Evolutionary conservation across 2,797 vertebrate genomes (phyloP).

Genomic region (Champsocephalus gunnari): DNA sequence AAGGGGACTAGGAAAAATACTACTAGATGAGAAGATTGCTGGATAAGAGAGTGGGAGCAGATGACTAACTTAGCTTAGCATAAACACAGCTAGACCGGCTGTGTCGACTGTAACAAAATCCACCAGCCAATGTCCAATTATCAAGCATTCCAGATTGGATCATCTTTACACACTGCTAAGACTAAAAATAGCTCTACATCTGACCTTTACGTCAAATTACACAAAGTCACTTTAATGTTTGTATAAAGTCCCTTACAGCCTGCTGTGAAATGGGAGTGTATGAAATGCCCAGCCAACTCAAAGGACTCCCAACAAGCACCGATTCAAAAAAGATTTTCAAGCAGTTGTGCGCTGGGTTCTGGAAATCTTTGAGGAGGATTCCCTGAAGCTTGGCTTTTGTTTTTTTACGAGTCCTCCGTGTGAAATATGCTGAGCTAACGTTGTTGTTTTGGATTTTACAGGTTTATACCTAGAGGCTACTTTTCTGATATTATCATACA

Average conservation of each 20-base stretch:
- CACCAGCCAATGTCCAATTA: background rate
- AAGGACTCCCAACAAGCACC: conserved; percentile 23
- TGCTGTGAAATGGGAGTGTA: background rate
- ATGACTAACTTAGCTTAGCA: too few species aligned
- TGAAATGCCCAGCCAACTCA: conserved; percentile 5
- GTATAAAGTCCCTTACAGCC: too few species aligned
- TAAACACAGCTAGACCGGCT: too few species aligned
- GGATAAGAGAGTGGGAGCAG: too few species aligned
- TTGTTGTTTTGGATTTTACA: conserved; percentile 18
- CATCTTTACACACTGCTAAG: background rate
- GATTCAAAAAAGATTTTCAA: conserved; percentile 52
- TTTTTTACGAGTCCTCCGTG: conserved; percentile 6
- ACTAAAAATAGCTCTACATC: background rate
- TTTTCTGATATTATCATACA: background rate
- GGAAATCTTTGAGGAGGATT: conserved; percentile 54
- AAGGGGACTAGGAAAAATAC: too few species aligned
- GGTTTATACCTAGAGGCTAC: background rate
- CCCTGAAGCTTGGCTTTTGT: conserved; percentile 23
- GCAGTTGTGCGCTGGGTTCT: conserved; percentile 36
- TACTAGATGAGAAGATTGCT: too few species aligned
- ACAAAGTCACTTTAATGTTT: background rate
- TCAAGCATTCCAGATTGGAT: background rate
- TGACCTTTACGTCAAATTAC: background rate
- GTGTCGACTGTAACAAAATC: too few species aligned
- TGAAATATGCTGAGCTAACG: background rate